These are phyloP conservation scores for Gobionotothen gibberifrons DNA, from an alignment of 2,797 vertebrate genomes.

Conservation along the genomic window DNA sequence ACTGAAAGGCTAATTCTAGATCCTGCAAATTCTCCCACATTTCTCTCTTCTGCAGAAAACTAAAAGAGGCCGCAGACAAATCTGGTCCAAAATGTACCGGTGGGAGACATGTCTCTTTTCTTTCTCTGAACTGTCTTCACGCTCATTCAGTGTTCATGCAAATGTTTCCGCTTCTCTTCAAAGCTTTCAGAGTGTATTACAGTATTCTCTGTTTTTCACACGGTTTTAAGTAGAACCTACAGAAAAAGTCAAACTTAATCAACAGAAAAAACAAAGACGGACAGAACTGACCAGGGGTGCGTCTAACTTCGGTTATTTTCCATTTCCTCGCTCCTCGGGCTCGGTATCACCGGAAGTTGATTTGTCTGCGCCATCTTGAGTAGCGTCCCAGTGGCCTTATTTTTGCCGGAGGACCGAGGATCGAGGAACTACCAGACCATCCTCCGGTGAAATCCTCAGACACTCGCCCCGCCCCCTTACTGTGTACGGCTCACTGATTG, in stretches of 20 bases:
- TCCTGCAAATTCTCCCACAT: constrained; percentile 40
- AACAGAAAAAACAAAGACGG: background rate
- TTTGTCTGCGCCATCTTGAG: no score
- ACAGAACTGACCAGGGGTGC: background rate
- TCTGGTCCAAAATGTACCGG: constrained; percentile 36
- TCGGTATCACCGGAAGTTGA: no score
- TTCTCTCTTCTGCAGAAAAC: constrained; percentile 17
- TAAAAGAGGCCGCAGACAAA: constrained; percentile 18
- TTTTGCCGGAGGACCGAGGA: no score
- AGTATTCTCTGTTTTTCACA: background rate
- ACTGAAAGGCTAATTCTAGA: constrained; percentile 50
- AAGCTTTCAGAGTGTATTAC: background rate
- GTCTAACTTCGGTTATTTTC: no score
- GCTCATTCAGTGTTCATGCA: background rate
- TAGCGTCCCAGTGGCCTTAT: no score
- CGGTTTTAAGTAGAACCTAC: background rate
- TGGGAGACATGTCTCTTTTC: constrained; percentile 9
- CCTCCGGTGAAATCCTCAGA: no score
- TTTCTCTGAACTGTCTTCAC: background rate
- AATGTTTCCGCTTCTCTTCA: background rate
- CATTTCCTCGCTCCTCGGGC: no score
- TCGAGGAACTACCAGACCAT: no score
- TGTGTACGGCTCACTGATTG: no score
- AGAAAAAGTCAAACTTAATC: constrained; percentile 4
- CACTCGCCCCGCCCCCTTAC: no score